Evolutionary conservation across 2,113 vertebrate genomes (phyloP).

Genomic region (Pachyramphus minor): DNA sequence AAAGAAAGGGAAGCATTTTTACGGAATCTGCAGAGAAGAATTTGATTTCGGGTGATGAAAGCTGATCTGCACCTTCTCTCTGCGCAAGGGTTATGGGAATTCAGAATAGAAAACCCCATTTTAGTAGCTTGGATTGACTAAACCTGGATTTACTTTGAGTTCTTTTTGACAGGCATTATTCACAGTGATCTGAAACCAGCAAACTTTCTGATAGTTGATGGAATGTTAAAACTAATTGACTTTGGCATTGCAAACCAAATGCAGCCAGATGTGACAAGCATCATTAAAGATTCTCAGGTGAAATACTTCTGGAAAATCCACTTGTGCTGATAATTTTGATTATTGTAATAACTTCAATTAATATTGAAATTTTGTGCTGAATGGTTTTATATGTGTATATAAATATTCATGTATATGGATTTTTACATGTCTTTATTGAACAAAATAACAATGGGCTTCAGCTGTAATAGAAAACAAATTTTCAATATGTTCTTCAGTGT

Average conservation of each 20-base stretch:
- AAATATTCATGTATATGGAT: not conserved
- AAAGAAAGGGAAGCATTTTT: not conserved
- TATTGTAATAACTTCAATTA: not conserved
- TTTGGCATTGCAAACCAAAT: slow-evolving; percentile 97
- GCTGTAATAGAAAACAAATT: not conserved
- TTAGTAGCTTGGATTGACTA: not conserved
- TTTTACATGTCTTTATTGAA: not conserved
- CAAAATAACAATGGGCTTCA: not conserved
- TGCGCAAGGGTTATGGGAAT: not conserved
- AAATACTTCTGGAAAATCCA: not conserved
- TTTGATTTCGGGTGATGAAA: not conserved
- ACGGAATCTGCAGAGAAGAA: not conserved
- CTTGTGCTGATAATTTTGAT: not conserved
- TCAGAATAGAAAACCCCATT: not conserved
- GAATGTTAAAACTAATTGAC: slow-evolving; percentile 93
- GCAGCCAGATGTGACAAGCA: slow-evolving; percentile 96
- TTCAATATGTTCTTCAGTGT: not conserved
- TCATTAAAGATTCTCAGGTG: slow-evolving; percentile 95
- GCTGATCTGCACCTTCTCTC: not conserved
- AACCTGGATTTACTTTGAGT: not conserved
- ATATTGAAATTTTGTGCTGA: not conserved
- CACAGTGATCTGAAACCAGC: slow-evolving; percentile 98
- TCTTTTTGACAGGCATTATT: slow-evolving; percentile 84
- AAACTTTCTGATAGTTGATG: slow-evolving; percentile 96
- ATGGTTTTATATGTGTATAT: not conserved